Conservation (phyloP, 2,888 invertebrate species). For the Chalcosyrphus nemorum region DNA sequence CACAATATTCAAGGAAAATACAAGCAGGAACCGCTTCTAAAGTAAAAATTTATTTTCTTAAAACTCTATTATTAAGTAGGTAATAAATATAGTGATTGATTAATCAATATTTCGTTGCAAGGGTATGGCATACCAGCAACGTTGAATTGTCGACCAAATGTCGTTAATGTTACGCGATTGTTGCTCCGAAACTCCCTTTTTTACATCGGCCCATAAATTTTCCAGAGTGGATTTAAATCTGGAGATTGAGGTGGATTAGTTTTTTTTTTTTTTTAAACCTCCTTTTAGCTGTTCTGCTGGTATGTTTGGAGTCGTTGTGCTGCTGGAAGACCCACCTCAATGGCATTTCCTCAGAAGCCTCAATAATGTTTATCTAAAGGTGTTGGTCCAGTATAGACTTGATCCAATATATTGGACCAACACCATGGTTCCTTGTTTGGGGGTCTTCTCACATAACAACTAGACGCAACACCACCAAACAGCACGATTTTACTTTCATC, state of each 20-base stretch:
- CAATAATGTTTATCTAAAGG: constrained; percentile 58
- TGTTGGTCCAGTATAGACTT: constrained; percentile 62
- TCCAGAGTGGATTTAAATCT: constrained; percentile 65
- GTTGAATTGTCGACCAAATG: constrained; percentile 11
- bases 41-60: neutral
- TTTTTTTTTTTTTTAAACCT: constrained; percentile 51
- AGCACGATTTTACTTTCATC: neutral
- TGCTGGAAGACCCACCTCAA: constrained; percentile 67
- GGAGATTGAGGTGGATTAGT: constrained; percentile 45
- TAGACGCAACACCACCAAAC: neutral
- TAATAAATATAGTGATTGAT: neutral
- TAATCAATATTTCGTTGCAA: neutral
- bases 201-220: constrained; percentile 50
- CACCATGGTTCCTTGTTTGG: constrained; percentile 42
- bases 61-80: too few relatives aligned
- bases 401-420: constrained; percentile 53
- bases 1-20: neutral
- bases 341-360: constrained; percentile 60
- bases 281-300: constrained; percentile 38
- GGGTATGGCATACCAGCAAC: neutral
- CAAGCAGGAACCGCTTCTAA: neutral
- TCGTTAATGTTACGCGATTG: constrained; percentile 34
- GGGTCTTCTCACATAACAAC: constrained; percentile 5
- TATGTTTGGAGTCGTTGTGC: constrained; percentile 69
- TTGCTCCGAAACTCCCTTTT: constrained; percentile 13